phyloP scores from a whole-genome alignment of 2,113 vertebrate genomes.

The human (Homo sapiens) region GRCh38 chr2:193982501-193983000 shows the following conservation, averaged over 20 bases:
- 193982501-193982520: not conserved
- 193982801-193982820: not conserved
- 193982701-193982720: not conserved
- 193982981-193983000: not conserved
- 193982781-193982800: not conserved
- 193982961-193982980: not conserved
- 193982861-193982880: not conserved
- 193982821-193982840: not conserved
- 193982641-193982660: not conserved
- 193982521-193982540: not conserved
- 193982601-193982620: not conserved
- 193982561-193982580: not conserved
- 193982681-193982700: not conserved
- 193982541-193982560: not conserved
- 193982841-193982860: conserved; percentile 21
- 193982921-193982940: not conserved
- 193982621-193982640: not conserved
- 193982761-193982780: not conserved
- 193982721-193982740: not conserved
- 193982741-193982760: not conserved
- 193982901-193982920: not conserved
- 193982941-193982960: not conserved
- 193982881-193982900: not conserved
- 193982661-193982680: not conserved
- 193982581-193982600: not conserved